Base-by-base conservation (phyloP, 2,888 invertebrate genomes). In the Phoronis australis region DNA sequence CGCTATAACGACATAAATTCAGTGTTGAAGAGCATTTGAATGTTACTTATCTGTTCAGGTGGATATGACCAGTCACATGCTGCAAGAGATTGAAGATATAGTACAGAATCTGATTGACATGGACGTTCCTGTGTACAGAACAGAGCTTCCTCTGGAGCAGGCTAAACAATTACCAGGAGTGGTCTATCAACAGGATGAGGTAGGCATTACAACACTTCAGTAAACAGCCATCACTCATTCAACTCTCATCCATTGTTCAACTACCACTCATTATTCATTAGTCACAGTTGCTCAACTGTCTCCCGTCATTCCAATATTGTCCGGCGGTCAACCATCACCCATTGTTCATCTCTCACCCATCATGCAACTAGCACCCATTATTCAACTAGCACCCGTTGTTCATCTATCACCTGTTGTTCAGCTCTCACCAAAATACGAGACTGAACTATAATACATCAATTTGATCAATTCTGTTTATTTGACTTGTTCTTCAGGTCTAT, bases 401-500 rank as follows among this genome's bases (percentile, higher is more conserved):
- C n/a, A n/a, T n/a, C n/a, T n/a, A n/a, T n/a, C n/a, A n/a, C n/a
- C n/a, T n/a, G n/a, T n/a, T n/a, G n/a, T n/a, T n/a, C n/a, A n/a
- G n/a, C n/a, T n/a, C n/a, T n/a, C n/a, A n/a, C n/a, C n/a, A n/a
- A n/a, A n/a, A n/a, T n/a, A n/a, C n/a, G n/a, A n/a, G n/a, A n/a
- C n/a, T n/a, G n/a, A n/a, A n/a, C n/a, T n/a, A n/a, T n/a, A n/a
- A n/a, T 31, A 31, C 9, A 31, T 39, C 40, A 39, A 39, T 15
- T 15, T n/a, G 6, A 9, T 15, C 18, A 39, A n/a, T 15, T 18
- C 21, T 31, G 9, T 12, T 31, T 31, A 15, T 12, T 31, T 31
- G 9, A 9, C 15, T 15, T 31, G 15, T 15, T 31, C 22, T 23
- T 3, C 43, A 71, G 69, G 61, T 60, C 4, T 71, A 71, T 41